Base-by-base conservation (phyloP, 2,113 vertebrate species). In the Cephalopterus ornatus region DNA sequence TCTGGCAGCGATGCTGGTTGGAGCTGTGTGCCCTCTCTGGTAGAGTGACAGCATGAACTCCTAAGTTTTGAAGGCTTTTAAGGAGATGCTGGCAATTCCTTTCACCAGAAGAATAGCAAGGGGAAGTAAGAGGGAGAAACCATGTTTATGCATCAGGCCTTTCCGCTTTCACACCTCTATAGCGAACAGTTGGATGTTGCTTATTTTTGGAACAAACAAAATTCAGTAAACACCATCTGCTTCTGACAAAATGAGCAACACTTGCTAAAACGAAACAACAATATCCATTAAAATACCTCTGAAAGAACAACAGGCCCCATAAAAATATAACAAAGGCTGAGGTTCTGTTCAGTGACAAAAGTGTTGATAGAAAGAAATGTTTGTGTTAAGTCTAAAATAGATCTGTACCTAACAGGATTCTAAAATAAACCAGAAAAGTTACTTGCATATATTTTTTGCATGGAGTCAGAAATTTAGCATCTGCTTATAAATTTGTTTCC, bases 201-300 rank as follows among this genome's bases (percentile, higher is more conserved):
- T 89, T 90, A 32, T 97, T 97, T 97, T 93, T 92, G 93, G 81
- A 97, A 92, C 91, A 96, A 96, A 96, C 41, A 96, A 93, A 85
- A 85, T 73, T 88, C 78, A 39, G 85, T 85, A 79, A 96, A 88
- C 71, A 87, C 96, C 97, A 97, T 96, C 98, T 98, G 97, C 83
- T 96, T 96, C 90, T 50, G 39, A 67, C 35, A 89, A 91, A 93
- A 63, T 85, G 89, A 97, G 81, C 89, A 97, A 92, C 87, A 63
- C 63, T 92, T 0, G 2, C 85, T 94, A 66, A 73, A 94, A 62
- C 24, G 95, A 81, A 77, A 56, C n/a, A 95, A 95, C 50, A 90
- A 81, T 71, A 66, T 63, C 53, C 58, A 80, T 91, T 76, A 89
- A 66, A 92, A 93, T 93, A 94, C n/a, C 75, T 96, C 94, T 62